phyloP scores from a whole-genome alignment of 2,113 vertebrate genomes.

The Pampusana beccarii region DNA sequence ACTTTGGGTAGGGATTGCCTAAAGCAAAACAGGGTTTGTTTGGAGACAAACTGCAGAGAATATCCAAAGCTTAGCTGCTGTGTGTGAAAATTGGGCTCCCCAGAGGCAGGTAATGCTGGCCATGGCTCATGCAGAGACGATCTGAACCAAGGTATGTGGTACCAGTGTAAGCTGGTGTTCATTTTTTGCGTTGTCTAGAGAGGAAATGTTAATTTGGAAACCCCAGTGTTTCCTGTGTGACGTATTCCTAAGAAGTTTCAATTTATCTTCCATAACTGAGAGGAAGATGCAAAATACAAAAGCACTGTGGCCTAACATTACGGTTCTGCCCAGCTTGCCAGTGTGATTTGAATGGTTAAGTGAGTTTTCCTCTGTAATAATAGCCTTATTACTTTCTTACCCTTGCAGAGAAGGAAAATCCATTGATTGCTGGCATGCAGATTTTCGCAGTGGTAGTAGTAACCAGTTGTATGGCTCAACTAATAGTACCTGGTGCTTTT shows the following conservation, averaged over 20 bases:
- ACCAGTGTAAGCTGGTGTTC: neutral
- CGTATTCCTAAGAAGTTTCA: neutral
- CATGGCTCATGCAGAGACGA: neutral
- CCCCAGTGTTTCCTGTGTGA: neutral
- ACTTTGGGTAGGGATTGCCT: neutral
- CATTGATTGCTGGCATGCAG: neutral
- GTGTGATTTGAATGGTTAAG: neutral
- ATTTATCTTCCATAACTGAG: neutral
- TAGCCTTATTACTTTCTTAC: constrained; percentile 5
- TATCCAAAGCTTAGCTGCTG: neutral
- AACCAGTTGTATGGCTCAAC: neutral
- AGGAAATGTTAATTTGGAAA: neutral
- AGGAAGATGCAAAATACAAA: neutral
- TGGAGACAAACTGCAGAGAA: neutral
- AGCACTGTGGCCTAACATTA: neutral
- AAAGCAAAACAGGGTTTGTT: neutral
- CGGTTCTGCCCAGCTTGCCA: neutral
- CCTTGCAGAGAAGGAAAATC: neutral
- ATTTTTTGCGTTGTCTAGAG: neutral
- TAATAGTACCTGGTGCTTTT: neutral
- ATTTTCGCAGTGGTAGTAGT: neutral
- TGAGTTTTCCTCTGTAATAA: constrained; percentile 13
- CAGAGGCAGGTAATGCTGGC: neutral
- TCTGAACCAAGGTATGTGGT: neutral
- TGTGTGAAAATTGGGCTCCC: neutral